A percentile compares a stretch with the other conserved stretches of the same genome.
phyloP scores from a whole-genome alignment of 1,140 invertebrate genomes.

The Penaeus vannamei region DNA sequence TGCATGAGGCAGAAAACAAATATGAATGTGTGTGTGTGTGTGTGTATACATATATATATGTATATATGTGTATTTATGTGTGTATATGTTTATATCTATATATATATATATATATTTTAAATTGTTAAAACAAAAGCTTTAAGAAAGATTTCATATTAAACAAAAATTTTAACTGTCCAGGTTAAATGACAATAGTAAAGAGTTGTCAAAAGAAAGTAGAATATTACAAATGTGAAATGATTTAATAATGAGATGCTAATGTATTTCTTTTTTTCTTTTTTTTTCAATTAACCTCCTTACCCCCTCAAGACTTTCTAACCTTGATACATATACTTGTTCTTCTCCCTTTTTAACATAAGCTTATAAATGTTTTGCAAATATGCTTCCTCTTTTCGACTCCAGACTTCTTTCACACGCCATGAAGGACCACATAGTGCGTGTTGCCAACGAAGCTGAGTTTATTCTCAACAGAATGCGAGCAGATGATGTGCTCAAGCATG shows the following conservation, averaged over 20 bases:
- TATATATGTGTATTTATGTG: no score
- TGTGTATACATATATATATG: no score
- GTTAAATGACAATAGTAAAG: no score
- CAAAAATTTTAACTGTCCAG: no score
- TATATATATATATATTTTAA: no score
- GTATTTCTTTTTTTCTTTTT: not conserved
- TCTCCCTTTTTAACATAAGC: not conserved
- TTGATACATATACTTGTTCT: slow-evolving; percentile 8
- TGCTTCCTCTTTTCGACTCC: slow-evolving; percentile 67
- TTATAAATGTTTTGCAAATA: not conserved
- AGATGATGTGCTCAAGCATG: slow-evolving; percentile 93
- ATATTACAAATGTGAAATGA: not conserved
- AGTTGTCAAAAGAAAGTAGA: not conserved
- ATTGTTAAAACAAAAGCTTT: no score
- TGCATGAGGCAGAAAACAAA: no score
- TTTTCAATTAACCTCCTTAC: not conserved
- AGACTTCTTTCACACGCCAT: slow-evolving; percentile 97
- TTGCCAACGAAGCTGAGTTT: slow-evolving; percentile 99
- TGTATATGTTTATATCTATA: no score
- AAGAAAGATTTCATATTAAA: no score
- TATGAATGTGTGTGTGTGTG: no score
- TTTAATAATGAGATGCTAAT: not conserved
- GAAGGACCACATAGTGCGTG: slow-evolving; percentile 98
- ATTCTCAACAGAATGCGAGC: slow-evolving; percentile 98
- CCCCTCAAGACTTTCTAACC: not conserved